Evolutionary conservation across 2,113 vertebrate genomes (phyloP), one percentile per base, ranked within the genome.

Genomic region (Calidris pugnax): DNA sequence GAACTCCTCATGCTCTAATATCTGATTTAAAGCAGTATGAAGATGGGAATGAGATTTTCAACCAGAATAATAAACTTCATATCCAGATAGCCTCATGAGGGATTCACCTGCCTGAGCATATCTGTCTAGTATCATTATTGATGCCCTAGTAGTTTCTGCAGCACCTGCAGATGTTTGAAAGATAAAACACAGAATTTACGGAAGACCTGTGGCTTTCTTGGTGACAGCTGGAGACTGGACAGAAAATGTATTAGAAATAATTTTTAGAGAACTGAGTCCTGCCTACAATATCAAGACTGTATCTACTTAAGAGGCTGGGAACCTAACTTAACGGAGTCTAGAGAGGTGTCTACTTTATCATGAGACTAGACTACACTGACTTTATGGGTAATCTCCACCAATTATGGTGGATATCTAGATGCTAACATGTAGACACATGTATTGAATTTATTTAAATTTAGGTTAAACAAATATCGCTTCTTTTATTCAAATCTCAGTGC

Each of bases 41-140:
- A 68, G 62, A 76, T 14, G 30, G 53, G 76, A 95, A 96, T 80
- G 63, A 95, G 73, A 33, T 91, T 92, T 93, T 89, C 59, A 89
- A 33, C 7, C 63, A 53, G 55, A 92, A 64, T 86, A 92, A 91
- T 68, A 57, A 59, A 73, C 39, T 80, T 92, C 84, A 26, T 87
- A 89, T 45, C 50, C 45, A 67, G 84, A 77, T 41, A 66, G 18
- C 27, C 27, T 76, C 55, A 77, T 79, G 55, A 86, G 68, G 30
- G 55, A 94, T 86, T 86, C 63, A 77, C 35, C 35, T 83, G 72
- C 37, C 75, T 76, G 32, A 80, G 12, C 35, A 30, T 35, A 64
- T 86, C 67, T 73, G 53, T 79, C 79, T 73, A 14, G 48, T 48
- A 35, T 56, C 41, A 55, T 90, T 96, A 86, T 27, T 89, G 77